Evolutionary conservation across 2,888 invertebrate genomes (phyloP), one percentile per base, ranked within the genome.

Genomic region (Baronia brevicornis): DNA sequence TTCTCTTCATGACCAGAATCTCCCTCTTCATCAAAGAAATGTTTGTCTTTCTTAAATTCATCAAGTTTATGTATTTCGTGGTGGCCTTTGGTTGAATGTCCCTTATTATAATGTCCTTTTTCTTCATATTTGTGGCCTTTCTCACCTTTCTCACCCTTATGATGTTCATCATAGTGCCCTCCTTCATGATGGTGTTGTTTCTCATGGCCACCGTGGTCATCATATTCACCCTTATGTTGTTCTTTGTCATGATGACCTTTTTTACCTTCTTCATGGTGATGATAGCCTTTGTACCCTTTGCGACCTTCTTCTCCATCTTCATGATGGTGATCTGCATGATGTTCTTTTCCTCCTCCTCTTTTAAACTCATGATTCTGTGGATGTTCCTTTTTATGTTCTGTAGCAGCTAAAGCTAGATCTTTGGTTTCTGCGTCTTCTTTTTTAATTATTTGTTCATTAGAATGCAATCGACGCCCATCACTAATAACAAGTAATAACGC

Each of bases 21-120:
- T 48, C 94, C 93, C 53, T 93, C 90, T 70, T 94, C 94, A 50
- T 94, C 94, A 67, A 90, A 93, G 88, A 92, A 94, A 58, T 93
- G 90, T 60, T 94, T 94, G 55, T 94, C 91, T 67, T 94, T 94
- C 63, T 93, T 92, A 72, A 89, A 93, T 70, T 94, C 94, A 66
- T 95, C 93, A 39, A 92, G 72, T 59, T 95, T 94, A 72, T 95
- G 93, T 4, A 94, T 87, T 63, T 93, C 91, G 61, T 95, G 94
- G 46, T 93, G 92, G 35, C 95, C 94, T 67, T 94, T 92, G 46
- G 93, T 94, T 41, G 90, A 91, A 72, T 94, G 94, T 0, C 94
- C 94, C 59, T 94, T 94, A 42, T 92, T 91, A 66, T 91, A 94
- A 46, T 89, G 88, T 5, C 93, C 93, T 39, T 89, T 87, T 49